Conservation (phyloP, 2,888 invertebrate species). For the Spodoptera littoralis region DNA sequence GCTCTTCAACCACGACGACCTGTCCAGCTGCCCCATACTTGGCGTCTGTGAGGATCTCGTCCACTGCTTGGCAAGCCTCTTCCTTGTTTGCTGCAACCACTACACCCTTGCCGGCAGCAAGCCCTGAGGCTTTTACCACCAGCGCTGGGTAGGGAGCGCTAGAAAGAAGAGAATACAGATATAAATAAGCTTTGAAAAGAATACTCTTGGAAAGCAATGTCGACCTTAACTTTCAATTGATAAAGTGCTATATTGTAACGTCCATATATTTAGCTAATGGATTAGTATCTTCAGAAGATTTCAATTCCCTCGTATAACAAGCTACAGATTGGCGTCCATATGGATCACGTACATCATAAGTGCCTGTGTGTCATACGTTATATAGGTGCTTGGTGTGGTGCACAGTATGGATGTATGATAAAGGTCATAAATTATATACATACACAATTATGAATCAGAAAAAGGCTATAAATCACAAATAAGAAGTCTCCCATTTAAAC, state of each 20-base stretch:
- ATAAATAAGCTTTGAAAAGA: neutral
- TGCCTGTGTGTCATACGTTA: no score
- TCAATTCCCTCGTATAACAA: neutral
- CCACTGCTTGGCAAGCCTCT: conserved; percentile 96
- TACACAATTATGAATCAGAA: no score
- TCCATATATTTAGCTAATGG: neutral
- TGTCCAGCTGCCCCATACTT: conserved; percentile 95
- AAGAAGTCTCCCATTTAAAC: no score
- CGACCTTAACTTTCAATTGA: no score
- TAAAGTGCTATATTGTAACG: no score
- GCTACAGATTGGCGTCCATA: no score
- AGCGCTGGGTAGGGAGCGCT: conserved; percentile 94
- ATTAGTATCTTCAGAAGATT: neutral
- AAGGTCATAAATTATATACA: no score
- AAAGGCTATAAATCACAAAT: no score
- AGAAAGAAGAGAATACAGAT: conserved; percentile 8
- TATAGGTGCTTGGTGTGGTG: no score
- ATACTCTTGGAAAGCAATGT: no score
- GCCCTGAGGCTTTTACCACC: conserved; percentile 98
- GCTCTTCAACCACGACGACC: conserved; percentile 96
- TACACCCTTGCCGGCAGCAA: conserved; percentile 99
- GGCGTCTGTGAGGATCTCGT: conserved; percentile 93
- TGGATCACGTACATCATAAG: no score
- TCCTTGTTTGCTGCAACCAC: conserved; percentile 93
- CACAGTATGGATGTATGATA: no score